A percentile compares a stretch with the other conserved stretches of the same genome.
Conservation (phyloP, 2,888 invertebrate species). For the Phyllotreta cruciferae region DNA sequence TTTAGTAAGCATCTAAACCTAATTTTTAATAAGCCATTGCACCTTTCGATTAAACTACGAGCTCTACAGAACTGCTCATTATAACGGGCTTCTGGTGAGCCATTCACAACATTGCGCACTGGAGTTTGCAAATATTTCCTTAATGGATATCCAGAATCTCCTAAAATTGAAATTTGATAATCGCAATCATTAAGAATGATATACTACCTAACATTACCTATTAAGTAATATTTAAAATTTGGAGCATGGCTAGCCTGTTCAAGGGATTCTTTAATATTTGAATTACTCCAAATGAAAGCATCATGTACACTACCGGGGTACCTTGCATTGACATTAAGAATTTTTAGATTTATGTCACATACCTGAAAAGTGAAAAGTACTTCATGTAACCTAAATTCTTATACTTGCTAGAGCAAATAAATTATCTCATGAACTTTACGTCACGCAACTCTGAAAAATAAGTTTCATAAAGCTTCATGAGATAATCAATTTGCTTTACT, state of each 20-base stretch:
- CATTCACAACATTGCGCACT: too few relatives aligned
- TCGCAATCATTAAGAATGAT: too few relatives aligned
- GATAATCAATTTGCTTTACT: too few relatives aligned
- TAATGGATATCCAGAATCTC: constrained; percentile 29
- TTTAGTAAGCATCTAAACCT: neutral
- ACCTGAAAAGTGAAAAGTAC: too few relatives aligned
- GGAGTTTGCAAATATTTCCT: constrained; percentile 20
- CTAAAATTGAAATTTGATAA: constrained; percentile 1
- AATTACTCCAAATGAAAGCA: constrained; percentile 26
- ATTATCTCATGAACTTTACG: constrained; percentile 1
- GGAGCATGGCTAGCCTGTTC: constrained; percentile 9
- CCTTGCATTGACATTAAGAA: constrained; percentile 22
- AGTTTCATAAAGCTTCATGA: too few relatives aligned
- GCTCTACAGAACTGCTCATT: too few relatives aligned
- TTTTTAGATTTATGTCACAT: constrained; percentile 28
- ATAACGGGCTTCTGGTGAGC: too few relatives aligned
- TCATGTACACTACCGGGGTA: constrained; percentile 30
- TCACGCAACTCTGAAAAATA: too few relatives aligned
- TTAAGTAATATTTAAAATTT: constrained; percentile 16
- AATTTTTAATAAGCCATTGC: neutral
- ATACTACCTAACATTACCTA: constrained; percentile 10
- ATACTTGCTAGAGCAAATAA: neutral
- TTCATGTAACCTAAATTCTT: neutral
- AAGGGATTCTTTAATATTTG: constrained; percentile 13
- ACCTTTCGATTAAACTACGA: neutral